Conservation (phyloP, 2,888 invertebrate genomes). For the Acanthosepion esculentum region DNA sequence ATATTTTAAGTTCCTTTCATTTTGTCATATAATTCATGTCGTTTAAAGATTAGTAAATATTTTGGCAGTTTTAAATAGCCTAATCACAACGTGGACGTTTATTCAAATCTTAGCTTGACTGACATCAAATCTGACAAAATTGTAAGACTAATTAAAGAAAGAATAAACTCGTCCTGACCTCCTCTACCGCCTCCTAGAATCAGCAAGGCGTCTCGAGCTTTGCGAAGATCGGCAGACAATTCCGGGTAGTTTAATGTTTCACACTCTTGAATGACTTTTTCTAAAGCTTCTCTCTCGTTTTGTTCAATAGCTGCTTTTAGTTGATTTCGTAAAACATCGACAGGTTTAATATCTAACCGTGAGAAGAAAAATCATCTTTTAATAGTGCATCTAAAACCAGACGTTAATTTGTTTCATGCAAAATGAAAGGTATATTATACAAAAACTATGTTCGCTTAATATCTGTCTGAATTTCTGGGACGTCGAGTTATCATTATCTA, state of each 20-base stretch:
- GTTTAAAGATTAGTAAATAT: too few relatives aligned
- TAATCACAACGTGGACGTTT: too few relatives aligned
- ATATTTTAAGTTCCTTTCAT: too few relatives aligned
- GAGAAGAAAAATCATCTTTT: background rate
- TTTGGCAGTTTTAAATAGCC: too few relatives aligned
- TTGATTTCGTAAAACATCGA: background rate
- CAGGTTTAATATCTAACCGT: constrained; percentile 13
- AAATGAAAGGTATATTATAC: background rate
- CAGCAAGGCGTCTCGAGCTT: background rate
- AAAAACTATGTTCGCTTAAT: too few relatives aligned
- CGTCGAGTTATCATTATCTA: too few relatives aligned
- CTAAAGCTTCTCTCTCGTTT: background rate
- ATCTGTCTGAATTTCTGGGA: too few relatives aligned
- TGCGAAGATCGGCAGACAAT: background rate
- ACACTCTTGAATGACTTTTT: constrained; percentile 36
- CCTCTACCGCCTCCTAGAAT: background rate
- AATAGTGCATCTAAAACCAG: background rate
- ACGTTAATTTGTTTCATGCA: background rate
- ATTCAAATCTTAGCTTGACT: too few relatives aligned
- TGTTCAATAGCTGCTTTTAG: background rate
- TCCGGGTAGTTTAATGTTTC: background rate
- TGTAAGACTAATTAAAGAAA: background rate
- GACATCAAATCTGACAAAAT: background rate
- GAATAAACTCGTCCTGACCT: background rate
- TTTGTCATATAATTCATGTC: too few relatives aligned